Conservation (phyloP, 2,797 vertebrate genomes). For the Centroberyx gerrardi region DNA sequence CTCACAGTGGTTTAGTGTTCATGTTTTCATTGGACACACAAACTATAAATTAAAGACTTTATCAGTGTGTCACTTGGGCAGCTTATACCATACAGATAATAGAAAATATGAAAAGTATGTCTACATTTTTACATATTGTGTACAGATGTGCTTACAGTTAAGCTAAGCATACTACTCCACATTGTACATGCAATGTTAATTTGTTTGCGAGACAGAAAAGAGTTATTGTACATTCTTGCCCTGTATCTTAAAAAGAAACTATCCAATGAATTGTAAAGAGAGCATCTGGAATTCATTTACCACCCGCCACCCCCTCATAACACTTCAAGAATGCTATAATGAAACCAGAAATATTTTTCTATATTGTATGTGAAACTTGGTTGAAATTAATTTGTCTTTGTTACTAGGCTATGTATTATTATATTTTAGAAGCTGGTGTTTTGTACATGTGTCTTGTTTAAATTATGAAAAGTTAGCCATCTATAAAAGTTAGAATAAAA, state of each 20-base stretch:
- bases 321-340: slow-evolving; percentile 71
- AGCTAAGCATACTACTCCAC: slow-evolving; percentile 35
- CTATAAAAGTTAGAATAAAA: slow-evolving; percentile 83
- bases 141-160: slow-evolving; percentile 60
- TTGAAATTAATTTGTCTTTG: slow-evolving; percentile 65
- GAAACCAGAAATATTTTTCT: slow-evolving; percentile 81
- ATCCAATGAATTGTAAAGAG: slow-evolving; percentile 59
- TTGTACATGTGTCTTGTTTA: slow-evolving; percentile 86
- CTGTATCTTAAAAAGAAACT: slow-evolving; percentile 56
- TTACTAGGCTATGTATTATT: slow-evolving; percentile 75
- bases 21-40: slow-evolving; percentile 67
- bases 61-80: slow-evolving; percentile 59
- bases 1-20: slow-evolving; percentile 59
- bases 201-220: slow-evolving; percentile 60
- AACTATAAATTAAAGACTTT: slow-evolving; percentile 60
- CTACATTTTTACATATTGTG: slow-evolving; percentile 44
- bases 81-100: slow-evolving; percentile 60
- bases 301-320: slow-evolving; percentile 59
- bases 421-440: slow-evolving; percentile 79
- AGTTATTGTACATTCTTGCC: slow-evolving; percentile 66
- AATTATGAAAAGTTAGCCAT: slow-evolving; percentile 86
- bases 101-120: slow-evolving; percentile 49
- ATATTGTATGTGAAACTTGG: slow-evolving; percentile 79
- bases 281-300: slow-evolving; percentile 76
- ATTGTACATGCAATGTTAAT: slow-evolving; percentile 57